Percentiles rank a stretch among this genome's conserved stretches.
Evolutionary conservation across 2,113 vertebrate species (phyloP).

Genomic region (Pterophyllum scalare): DNA sequence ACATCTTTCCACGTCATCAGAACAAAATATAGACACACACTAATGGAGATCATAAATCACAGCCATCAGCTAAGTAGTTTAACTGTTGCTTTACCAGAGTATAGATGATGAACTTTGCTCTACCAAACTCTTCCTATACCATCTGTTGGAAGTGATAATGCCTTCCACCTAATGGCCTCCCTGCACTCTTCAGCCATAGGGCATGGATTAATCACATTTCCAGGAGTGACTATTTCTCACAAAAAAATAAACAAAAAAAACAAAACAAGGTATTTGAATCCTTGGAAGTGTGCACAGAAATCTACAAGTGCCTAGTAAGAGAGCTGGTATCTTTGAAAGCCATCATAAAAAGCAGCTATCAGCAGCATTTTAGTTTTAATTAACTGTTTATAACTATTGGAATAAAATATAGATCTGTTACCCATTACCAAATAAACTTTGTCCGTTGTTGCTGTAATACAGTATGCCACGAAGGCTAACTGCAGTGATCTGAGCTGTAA

Average conservation of each 20-base stretch:
- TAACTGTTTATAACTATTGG: not conserved
- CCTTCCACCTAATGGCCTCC: slow-evolving; percentile 29
- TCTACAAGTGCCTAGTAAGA: not conserved
- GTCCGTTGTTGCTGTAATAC: slow-evolving; percentile 13
- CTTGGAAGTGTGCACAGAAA: not conserved
- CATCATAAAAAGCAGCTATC: not conserved
- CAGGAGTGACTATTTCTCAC: slow-evolving; percentile 55
- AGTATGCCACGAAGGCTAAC: slow-evolving; percentile 30
- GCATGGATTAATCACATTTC: slow-evolving; percentile 57
- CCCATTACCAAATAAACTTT: slow-evolving; percentile 14
- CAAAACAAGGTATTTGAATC: slow-evolving; percentile 28
- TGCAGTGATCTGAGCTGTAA: slow-evolving; percentile 25
- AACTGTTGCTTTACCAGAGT: slow-evolving; percentile 23
- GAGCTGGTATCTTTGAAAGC: slow-evolving; percentile 1
- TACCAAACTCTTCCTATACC: slow-evolving; percentile 48
- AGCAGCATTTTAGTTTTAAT: not conserved
- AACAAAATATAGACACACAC: not conserved
- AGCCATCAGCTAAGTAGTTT: slow-evolving; percentile 3
- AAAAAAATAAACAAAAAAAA: too few relatives aligned
- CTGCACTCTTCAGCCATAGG: slow-evolving; percentile 23
- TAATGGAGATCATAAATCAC: not conserved
- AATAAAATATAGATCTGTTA: not conserved
- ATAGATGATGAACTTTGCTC: slow-evolving; percentile 33
- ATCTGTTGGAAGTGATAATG: slow-evolving; percentile 73
- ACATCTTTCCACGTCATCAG: not conserved